These are phyloP conservation scores for Chloropsis cyanopogon DNA, from an alignment of 2,113 vertebrate genomes.

Conservation along the genomic window DNA sequence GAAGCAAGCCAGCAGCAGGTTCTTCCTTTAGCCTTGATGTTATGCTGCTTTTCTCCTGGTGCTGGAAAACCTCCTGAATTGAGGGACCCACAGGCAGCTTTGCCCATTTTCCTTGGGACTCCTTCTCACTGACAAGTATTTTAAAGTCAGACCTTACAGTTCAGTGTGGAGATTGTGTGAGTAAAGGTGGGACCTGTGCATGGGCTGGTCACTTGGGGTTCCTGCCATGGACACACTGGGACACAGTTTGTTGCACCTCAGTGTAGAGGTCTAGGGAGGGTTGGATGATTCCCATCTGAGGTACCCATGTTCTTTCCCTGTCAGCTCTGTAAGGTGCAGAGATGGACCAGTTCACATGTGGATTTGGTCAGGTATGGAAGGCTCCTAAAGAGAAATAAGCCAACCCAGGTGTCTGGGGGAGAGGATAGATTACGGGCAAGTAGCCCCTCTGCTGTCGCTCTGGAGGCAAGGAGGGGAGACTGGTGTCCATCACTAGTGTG, in stretches of 20 bases:
- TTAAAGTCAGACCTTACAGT: background rate
- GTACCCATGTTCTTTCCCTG: background rate
- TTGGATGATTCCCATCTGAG: background rate
- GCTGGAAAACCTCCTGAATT: background rate
- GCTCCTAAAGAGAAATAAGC: background rate
- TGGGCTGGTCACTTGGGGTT: background rate
- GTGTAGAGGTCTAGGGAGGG: background rate
- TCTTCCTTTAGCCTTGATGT: background rate
- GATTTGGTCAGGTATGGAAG: background rate
- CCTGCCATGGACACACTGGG: background rate
- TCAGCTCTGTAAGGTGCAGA: background rate
- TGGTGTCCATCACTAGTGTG: background rate
- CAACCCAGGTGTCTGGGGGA: background rate
- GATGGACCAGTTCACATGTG: background rate
- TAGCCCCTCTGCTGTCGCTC: background rate
- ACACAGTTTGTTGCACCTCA: background rate
- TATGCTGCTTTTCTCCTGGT: background rate
- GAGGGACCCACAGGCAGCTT: background rate
- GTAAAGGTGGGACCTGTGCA: background rate
- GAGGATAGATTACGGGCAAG: rapidly evolving
- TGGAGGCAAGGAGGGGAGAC: background rate
- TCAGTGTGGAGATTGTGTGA: rapidly evolving
- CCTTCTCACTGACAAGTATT: background rate
- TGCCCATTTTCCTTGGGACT: background rate
- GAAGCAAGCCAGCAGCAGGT: background rate